Evolutionary conservation across 2,113 vertebrate species (phyloP).

Genomic region (Calonectris borealis): DNA sequence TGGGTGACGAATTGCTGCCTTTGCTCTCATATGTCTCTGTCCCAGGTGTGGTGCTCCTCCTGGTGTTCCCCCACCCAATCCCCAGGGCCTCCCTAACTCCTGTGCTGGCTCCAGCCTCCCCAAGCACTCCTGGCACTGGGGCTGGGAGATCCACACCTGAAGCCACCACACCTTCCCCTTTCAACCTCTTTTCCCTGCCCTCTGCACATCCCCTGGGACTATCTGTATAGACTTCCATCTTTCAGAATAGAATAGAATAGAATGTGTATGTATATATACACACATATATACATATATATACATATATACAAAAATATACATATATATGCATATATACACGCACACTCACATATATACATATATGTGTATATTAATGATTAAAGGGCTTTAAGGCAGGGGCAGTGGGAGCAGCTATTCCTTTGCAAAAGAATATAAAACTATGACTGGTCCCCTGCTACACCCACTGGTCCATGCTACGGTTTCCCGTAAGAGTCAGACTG

Average conservation of each 20-base stretch:
- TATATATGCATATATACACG: too few species aligned
- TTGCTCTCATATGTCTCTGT: too few species aligned
- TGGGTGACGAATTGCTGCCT: not conserved
- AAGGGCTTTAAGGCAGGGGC: not conserved
- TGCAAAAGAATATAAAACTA: not conserved
- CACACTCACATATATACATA: not conserved
- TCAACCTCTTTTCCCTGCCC: not conserved
- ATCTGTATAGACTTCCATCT: not conserved
- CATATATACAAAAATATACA: not conserved
- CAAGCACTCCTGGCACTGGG: not conserved
- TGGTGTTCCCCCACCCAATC: not conserved
- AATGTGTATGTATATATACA: too few species aligned
- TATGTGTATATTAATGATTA: not conserved
- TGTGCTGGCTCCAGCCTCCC: not conserved
- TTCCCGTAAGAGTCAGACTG: rapidly evolving
- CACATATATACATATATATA: not conserved
- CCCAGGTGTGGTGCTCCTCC: not conserved
- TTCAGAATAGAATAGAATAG: not conserved
- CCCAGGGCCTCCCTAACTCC: not conserved
- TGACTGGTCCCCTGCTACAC: not conserved
- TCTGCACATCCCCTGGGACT: not conserved
- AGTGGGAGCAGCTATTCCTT: not conserved
- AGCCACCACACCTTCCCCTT: not conserved
- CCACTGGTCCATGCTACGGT: rapidly evolving
- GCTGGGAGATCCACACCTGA: not conserved